These are phyloP conservation scores for Rhagonycha lutea DNA, from an alignment of 2,888 invertebrate species.

Conservation along the genomic window DNA sequence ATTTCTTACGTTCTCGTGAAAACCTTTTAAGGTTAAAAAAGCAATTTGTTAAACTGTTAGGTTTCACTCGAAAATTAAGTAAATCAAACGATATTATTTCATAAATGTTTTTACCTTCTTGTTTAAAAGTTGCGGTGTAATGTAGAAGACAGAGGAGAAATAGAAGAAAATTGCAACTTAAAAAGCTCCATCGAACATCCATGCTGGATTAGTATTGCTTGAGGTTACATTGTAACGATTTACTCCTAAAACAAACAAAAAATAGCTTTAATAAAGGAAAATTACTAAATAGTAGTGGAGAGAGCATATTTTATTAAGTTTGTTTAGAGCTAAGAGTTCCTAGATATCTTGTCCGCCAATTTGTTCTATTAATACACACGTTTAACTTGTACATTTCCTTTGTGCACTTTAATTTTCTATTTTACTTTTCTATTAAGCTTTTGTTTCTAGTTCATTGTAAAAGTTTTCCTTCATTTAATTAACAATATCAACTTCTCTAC, in stretches of 20 bases:
- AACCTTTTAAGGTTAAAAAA: slow-evolving; percentile 20
- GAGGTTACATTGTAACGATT: slow-evolving; percentile 50
- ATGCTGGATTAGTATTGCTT: slow-evolving; percentile 47
- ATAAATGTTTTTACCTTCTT: slow-evolving; percentile 45
- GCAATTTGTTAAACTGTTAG: slow-evolving; percentile 22
- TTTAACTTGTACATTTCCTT: slow-evolving; percentile 22
- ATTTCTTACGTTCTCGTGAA: slow-evolving; percentile 25
- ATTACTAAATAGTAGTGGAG: slow-evolving; percentile 24
- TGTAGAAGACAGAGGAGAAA: slow-evolving; percentile 47
- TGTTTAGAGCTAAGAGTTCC: slow-evolving; percentile 26
- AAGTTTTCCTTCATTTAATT: neutral
- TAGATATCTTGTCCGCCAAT: slow-evolving; percentile 24
- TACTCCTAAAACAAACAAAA: slow-evolving; percentile 48
- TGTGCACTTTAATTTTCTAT: slow-evolving; percentile 16
- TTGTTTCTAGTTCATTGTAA: slow-evolving; percentile 4
- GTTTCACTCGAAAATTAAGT: slow-evolving; percentile 9
- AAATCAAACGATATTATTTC: neutral
- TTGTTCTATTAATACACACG: slow-evolving; percentile 25
- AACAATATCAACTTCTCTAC: slow-evolving; percentile 7
- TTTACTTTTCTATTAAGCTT: slow-evolving; percentile 17
- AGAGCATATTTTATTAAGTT: slow-evolving; percentile 30
- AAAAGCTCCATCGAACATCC: slow-evolving; percentile 53
- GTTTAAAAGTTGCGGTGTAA: slow-evolving; percentile 50
- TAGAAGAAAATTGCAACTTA: slow-evolving; percentile 46
- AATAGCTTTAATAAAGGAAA: slow-evolving; percentile 29